Evolutionary conservation across 2,797 vertebrate species (phyloP).

Genomic region (Chelon labrosus): DNA sequence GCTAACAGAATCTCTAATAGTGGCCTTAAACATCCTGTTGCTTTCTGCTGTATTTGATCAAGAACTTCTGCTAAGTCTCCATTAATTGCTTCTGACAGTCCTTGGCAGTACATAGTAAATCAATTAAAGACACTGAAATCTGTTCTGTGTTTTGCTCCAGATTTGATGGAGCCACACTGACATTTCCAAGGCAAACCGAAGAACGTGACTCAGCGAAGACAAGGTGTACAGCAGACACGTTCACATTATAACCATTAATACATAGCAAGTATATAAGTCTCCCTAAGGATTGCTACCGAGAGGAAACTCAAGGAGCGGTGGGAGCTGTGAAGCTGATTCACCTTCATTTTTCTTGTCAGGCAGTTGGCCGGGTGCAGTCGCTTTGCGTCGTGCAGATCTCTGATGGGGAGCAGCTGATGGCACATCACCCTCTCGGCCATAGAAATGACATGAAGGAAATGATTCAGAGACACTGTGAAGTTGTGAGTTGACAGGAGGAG

Average conservation of each 20-base stretch:
- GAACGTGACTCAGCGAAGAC: not conserved
- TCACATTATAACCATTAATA: conserved; percentile 11
- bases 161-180: conserved; percentile 1
- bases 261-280: not conserved
- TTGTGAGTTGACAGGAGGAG: not conserved
- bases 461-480: conserved; percentile 11
- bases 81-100: too few species aligned
- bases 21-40: too few species aligned
- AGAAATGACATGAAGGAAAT: conserved; percentile 8
- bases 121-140: too few species aligned
- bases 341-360: conserved; percentile 12
- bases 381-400: conserved; percentile 31
- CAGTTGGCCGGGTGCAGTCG: conserved; percentile 36
- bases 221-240: conserved; percentile 3
- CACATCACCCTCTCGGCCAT: conserved; percentile 16
- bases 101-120: too few species aligned
- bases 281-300: not conserved
- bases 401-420: conserved; percentile 43
- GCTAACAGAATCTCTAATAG: too few species aligned
- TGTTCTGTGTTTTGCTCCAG: too few species aligned
- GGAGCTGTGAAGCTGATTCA: conserved; percentile 23
- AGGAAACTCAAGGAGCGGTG: not conserved
- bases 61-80: too few species aligned
- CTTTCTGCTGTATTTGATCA: too few species aligned
- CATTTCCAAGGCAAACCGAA: not conserved